Percentiles rank a stretch among this genome's conserved stretches.
Conservation (phyloP, 1,140 invertebrate genomes). For the Pristionchus pacificus region DNA sequence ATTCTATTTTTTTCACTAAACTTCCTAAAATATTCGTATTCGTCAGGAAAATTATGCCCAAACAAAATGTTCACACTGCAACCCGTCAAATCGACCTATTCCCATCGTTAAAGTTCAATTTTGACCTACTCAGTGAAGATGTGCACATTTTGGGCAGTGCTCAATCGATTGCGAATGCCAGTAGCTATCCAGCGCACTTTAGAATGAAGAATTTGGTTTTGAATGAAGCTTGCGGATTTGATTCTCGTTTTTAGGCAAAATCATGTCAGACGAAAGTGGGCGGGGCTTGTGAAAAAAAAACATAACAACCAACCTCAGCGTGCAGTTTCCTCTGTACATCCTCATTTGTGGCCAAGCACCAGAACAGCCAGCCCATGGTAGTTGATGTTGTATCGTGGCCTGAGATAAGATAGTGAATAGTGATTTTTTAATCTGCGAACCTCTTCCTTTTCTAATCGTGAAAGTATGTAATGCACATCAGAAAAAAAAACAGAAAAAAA, state of each 20-base stretch:
- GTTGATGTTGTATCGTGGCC: conserved; percentile 84
- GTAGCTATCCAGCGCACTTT: too few species aligned
- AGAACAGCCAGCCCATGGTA: conserved; percentile 67
- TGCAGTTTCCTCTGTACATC: conserved; percentile 70
- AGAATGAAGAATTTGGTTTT: too few species aligned
- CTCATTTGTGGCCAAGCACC: conserved; percentile 60
- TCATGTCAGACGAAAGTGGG: not conserved
- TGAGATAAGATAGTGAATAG: not conserved
- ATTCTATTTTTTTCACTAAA: too few species aligned
- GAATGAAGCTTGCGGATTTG: conserved; percentile 35
- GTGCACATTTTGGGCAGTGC: not conserved
- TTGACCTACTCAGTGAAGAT: not conserved
- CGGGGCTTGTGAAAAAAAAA: conserved; percentile 67
- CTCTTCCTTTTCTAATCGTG: not conserved
- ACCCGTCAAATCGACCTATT: too few species aligned
- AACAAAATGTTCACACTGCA: too few species aligned
- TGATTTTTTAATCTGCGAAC: not conserved
- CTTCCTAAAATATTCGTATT: too few species aligned
- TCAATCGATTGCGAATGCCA: too few species aligned
- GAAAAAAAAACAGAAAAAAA: not conserved
- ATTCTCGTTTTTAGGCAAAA: conserved; percentile 65
- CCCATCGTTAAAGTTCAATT: too few species aligned
- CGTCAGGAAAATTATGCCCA: too few species aligned
- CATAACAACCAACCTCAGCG: conserved; percentile 69
- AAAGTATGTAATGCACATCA: not conserved